A percentile compares a stretch with the other conserved stretches of the same genome.
These are phyloP conservation scores for Macropis europaea DNA, from an alignment of 2,888 invertebrate genomes.

Conservation along the genomic window DNA sequence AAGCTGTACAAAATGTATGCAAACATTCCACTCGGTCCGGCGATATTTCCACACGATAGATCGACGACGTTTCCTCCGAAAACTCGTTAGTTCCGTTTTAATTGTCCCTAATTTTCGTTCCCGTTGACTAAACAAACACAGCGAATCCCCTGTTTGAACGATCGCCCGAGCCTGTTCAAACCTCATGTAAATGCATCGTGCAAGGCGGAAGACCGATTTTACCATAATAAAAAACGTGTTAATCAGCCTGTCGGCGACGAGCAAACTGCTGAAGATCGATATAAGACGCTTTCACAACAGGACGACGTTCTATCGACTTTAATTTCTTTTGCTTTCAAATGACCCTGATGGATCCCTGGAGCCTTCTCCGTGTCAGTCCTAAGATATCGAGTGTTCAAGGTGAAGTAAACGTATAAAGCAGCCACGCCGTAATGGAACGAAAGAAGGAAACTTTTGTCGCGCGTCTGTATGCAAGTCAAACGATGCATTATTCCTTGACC, in stretches of 20 bases:
- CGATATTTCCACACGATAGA: neutral
- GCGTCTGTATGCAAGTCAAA: conserved; percentile 76
- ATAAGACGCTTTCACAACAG: neutral
- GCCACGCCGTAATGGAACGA: conserved; percentile 25
- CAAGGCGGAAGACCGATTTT: neutral
- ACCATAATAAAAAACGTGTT: conserved; percentile 2
- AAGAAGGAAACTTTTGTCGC: conserved; percentile 67
- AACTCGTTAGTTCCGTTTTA: no score
- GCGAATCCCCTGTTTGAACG: conserved; percentile 1
- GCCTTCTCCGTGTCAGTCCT: conserved; percentile 25
- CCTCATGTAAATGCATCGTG: neutral
- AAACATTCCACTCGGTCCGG: no score
- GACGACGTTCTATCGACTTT: neutral
- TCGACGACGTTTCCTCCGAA: neutral
- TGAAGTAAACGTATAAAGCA: conserved; percentile 37
- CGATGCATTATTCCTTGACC: conserved; percentile 79
- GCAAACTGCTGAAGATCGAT: neutral
- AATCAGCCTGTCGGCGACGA: neutral
- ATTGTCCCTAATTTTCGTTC: conserved; percentile 8
- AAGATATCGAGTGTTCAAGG: conserved; percentile 45
- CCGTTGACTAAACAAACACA: neutral
- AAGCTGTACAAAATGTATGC: neutral
- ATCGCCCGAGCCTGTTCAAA: no score
- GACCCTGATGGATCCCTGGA: conserved; percentile 27
- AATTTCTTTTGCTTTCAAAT: conserved; percentile 25